phyloP scores from a whole-genome alignment of 2,797 vertebrate genomes.

The Sebastiscus albofasciatus region DNA sequence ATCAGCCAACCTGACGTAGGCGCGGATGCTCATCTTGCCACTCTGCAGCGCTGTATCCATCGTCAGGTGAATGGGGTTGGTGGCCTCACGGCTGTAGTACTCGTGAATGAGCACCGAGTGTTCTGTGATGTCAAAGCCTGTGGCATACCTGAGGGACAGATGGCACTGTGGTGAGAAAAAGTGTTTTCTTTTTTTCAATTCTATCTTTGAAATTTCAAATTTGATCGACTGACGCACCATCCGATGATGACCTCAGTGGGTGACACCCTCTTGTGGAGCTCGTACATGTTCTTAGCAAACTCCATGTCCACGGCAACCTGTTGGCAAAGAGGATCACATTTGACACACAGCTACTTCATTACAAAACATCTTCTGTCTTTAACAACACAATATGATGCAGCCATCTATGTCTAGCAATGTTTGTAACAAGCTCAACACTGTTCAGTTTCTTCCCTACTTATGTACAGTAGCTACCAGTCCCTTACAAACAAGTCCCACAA shows the following conservation, averaged over 20 bases:
- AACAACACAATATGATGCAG: not conserved
- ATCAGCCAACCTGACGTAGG: slow-evolving; percentile 88
- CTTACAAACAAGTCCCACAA: not conserved
- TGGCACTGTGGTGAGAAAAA: not conserved
- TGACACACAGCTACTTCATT: not conserved
- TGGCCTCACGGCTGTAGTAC: slow-evolving; percentile 96
- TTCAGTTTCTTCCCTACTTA: not conserved
- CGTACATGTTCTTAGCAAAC: slow-evolving; percentile 99
- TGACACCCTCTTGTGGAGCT: slow-evolving; percentile 97
- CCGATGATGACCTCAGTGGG: slow-evolving; percentile 97
- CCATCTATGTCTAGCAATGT: not conserved
- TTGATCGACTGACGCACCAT: slow-evolving; percentile 78
- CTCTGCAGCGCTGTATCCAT: slow-evolving; percentile 92
- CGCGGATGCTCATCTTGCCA: slow-evolving; percentile 94
- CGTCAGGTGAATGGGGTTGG: slow-evolving; percentile 95
- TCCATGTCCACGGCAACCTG: slow-evolving; percentile 99
- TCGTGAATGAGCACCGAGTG: slow-evolving; percentile 97
- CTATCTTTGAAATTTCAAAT: not conserved
- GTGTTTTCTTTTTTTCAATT: rapidly evolving
- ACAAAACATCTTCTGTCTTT: not conserved
- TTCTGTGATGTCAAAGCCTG: slow-evolving; percentile 97
- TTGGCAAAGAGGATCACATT: not conserved
- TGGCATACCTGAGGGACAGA: slow-evolving; percentile 89
- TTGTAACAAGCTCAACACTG: not conserved
- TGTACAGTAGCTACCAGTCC: no score